A percentile compares a stretch with the other conserved stretches of the same genome.
Evolutionary conservation across 2,797 vertebrate genomes (phyloP).

Genomic region (Pseudochromis fuscus): DNA sequence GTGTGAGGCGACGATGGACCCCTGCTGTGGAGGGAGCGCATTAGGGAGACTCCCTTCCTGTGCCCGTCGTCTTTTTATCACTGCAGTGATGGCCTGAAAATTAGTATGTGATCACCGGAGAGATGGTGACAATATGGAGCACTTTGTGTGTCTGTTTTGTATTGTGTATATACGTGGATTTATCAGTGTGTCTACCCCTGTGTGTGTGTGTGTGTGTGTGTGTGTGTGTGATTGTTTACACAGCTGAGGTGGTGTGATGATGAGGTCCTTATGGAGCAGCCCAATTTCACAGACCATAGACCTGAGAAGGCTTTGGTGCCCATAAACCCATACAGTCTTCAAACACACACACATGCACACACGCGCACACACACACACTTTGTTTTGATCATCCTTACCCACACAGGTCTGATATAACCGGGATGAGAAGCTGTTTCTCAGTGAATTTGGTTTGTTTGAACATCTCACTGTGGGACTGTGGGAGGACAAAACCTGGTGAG

Average conservation of each 20-base stretch:
- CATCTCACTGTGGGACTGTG: background rate
- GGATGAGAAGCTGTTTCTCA: conserved; percentile 9
- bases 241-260: conserved; percentile 50
- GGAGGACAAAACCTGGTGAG: background rate
- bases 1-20: conserved; percentile 30
- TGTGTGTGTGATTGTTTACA: conserved; percentile 44
- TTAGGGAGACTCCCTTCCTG: conserved; percentile 67
- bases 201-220: conserved; percentile 4
- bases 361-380: conserved; percentile 30
- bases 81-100: conserved; percentile 63
- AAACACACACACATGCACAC: conserved; percentile 14
- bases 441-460: conserved; percentile 16
- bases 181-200: too few species aligned
- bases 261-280: conserved; percentile 45
- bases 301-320: conserved; percentile 33
- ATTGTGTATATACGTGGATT: conserved; percentile 12
- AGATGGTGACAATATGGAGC: conserved; percentile 31
- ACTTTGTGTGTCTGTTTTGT: background rate
- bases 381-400: conserved; percentile 8
- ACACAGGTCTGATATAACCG: background rate
- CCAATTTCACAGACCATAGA: conserved; percentile 58
- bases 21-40: conserved; percentile 72
- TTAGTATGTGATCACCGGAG: conserved; percentile 60
- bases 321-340: background rate
- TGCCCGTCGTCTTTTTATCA: conserved; percentile 65